phyloP scores from a whole-genome alignment of 2,888 invertebrate species.

The Neoscelio sp. region DNA sequence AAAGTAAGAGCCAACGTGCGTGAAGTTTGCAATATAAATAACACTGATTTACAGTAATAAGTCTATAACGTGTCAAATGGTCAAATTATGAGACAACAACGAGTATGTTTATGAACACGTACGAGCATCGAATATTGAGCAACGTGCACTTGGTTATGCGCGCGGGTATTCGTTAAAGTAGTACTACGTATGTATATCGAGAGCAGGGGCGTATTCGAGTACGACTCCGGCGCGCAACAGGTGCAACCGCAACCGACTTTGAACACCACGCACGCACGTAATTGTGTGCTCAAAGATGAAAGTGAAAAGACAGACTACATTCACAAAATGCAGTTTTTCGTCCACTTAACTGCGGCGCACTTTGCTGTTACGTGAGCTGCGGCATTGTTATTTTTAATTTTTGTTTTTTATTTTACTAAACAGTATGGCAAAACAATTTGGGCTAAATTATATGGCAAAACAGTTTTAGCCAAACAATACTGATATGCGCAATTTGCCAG shows the following conservation, averaged over 20 bases:
- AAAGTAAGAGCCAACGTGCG: too few relatives aligned
- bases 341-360: not conserved
- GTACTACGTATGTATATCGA: slow-evolving; percentile 65
- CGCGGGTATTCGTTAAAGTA: not conserved
- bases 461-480: too few relatives aligned
- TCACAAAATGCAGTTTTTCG: slow-evolving; percentile 35
- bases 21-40: slow-evolving; percentile 34
- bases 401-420: too few relatives aligned
- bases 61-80: slow-evolving; percentile 47
- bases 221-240: slow-evolving; percentile 47
- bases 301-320: slow-evolving; percentile 42
- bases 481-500: too few relatives aligned
- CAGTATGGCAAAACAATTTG: too few relatives aligned
- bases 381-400: too few relatives aligned
- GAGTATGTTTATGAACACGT: slow-evolving; percentile 59
- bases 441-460: too few relatives aligned
- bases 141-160: slow-evolving; percentile 71
- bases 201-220: slow-evolving; percentile 53
- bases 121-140: slow-evolving; percentile 74
- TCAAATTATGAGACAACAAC: slow-evolving; percentile 47
- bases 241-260: slow-evolving; percentile 46
- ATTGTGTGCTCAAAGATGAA: slow-evolving; percentile 45
- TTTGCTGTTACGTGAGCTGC: too few relatives aligned
- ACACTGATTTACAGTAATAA: slow-evolving; percentile 54
- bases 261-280: too few relatives aligned